Evolutionary conservation across 2,797 vertebrate genomes (phyloP).

Genomic region (Acomys russatus): DNA sequence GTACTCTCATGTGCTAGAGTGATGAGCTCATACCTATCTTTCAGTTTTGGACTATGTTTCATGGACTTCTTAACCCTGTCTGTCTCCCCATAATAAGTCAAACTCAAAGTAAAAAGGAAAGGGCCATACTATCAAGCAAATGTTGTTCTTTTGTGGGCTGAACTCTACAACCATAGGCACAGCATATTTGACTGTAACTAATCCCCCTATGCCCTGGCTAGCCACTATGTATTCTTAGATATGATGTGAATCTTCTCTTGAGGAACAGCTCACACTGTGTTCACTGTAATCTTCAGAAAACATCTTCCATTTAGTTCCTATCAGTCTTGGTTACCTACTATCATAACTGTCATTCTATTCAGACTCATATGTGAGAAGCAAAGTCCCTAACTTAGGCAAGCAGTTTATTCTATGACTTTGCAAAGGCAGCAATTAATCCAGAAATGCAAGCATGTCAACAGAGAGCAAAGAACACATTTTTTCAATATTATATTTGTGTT

Average conservation of each 20-base stretch:
- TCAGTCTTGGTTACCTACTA: rapidly evolving
- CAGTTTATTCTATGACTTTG: neutral
- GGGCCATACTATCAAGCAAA: too few species aligned
- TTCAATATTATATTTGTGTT: neutral
- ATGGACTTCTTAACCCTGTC: neutral
- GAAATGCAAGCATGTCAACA: neutral
- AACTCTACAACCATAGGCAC: neutral
- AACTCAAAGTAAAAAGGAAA: neutral
- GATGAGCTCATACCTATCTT: neutral
- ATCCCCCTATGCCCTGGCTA: neutral
- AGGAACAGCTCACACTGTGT: rapidly evolving
- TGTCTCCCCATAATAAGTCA: neutral
- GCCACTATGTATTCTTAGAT: neutral
- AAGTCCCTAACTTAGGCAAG: neutral
- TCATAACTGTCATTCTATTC: neutral
- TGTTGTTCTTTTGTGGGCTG: neutral
- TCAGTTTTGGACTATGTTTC: too few species aligned
- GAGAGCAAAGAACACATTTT: neutral
- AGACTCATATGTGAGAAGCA: neutral
- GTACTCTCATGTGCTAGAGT: neutral
- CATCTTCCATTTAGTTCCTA: neutral
- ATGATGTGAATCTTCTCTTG: neutral
- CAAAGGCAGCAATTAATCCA: neutral
- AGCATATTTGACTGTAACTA: neutral
- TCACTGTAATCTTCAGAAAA: neutral